Base-by-base conservation (phyloP, 2,888 invertebrate species). In the Machimus atricapillus region DNA sequence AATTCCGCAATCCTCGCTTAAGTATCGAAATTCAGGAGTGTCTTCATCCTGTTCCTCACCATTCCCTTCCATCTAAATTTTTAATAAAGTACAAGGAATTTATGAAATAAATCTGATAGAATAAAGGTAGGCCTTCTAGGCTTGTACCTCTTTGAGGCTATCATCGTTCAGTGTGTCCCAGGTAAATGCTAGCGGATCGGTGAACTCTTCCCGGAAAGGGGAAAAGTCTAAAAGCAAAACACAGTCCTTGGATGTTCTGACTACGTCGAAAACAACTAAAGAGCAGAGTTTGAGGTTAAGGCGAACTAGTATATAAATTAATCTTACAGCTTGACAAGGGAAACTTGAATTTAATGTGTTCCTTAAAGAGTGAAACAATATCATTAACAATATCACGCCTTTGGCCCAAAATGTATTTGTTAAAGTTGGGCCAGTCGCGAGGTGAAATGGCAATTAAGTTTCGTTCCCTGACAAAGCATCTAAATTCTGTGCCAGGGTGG, bases 21-120 rank as follows among this genome's bases (percentile, higher is more conserved):
- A 74, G 87, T 90, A 90, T 4, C 90, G 88, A 83, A 90, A 89
- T 83, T 89, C 90, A 3, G 90, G 90, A 85, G 86, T 58, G n/a
- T 76, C 58, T n/a, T 27, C 79, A 7, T 56, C 56, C 19, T 52
- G 52, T 4, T 52, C 1, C 52, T 52, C 52, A 6, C 52, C 52
- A 16, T 52, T n/a, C 1, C 52, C 19, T 6, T 16, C n/a, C n/a
- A 52, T 0, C 52, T 52, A 34, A 34, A n/a, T n/a, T 46, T 46
- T 6, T 52, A n/a, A n/a, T n/a, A n/a, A 52, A 52, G 5, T n/a
- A 2, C 1, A 19, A 31, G 23, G 27, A 43, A 27, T 52, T 56
- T 79, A 73, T 34, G 19, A 85, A 56, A 34, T 40, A 66, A 66
- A 46, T n/a, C n/a, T n/a, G 52, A 8, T 46, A 46, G 14, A 16